Evolutionary conservation across 2,113 vertebrate species (phyloP), one percentile per base, ranked within the genome.

Genomic region (Corythaeola cristata): DNA sequence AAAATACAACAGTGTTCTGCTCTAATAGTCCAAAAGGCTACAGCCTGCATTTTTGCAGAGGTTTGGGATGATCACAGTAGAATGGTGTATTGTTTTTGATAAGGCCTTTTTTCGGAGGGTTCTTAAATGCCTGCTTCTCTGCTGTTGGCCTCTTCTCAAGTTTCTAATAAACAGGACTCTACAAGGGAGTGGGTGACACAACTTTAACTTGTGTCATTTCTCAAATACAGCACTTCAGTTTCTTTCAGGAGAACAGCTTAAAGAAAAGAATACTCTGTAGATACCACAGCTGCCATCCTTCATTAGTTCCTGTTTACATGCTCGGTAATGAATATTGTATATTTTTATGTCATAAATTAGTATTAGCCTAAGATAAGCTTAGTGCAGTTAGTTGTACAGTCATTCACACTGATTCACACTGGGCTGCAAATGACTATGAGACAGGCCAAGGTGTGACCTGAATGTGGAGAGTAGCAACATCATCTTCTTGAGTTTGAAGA

Each of bases 11-110:
- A 89, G 35, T 87, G 64, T 92, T 93, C 74, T 79, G 49, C 84
- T 69, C 33, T 55, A 67, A 28, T 87, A 81, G 67, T 58, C 84
- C 83, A 88, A 77, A 92, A 89, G 79, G 76, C 93, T 91, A 16
- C 63, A 91, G 77, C 47, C 78, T 83, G 76, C 94, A 86, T 94
- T 96, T 91, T 85, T 97, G 89, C 71, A 62, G 81, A 76, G 47
- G 68, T 95, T 93, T 94, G 92, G 56, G 88, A 79, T 88, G 88
- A 44, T 73, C 0, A 2, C 78, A 93, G 74, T 76, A 96, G 78
- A 97, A 90, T 95, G 59, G 78, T 53, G 81, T 80, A 89, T 91
- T 96, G 92, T 94, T 96, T 94, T 66, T 90, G 59, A 80, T 85
- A 90, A 90, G 78, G 85, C 71, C 53, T 83, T 66, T 2, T 79